Evolutionary conservation across 1,140 invertebrate genomes (phyloP).

Genomic region (Drosophila yakuba): DNA sequence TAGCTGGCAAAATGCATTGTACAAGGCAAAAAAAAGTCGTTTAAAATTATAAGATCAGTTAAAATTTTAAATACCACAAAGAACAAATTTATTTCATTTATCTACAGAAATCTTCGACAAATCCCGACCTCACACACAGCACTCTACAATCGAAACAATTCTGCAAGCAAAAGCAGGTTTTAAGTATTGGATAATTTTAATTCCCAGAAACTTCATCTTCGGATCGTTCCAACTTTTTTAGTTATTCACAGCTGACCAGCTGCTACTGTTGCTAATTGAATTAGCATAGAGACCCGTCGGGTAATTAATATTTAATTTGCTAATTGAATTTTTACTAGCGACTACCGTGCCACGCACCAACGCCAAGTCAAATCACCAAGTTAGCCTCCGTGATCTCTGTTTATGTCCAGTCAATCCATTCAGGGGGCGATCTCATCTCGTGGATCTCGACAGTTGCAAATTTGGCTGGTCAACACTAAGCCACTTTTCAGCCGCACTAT

Average conservation of each 20-base stretch:
- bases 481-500: slow-evolving; percentile 31
- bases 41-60: too few relatives aligned
- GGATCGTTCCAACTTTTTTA: too few relatives aligned
- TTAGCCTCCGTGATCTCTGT: slow-evolving; percentile 58
- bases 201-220: neutral
- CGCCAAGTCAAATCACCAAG: slow-evolving; percentile 37
- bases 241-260: slow-evolving; percentile 27
- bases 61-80: too few relatives aligned
- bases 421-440: slow-evolving; percentile 24
- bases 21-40: too few relatives aligned
- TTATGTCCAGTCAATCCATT: slow-evolving; percentile 39
- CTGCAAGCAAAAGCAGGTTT: neutral
- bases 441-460: slow-evolving; percentile 63
- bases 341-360: slow-evolving; percentile 61
- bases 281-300: slow-evolving; percentile 54
- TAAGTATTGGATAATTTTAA: neutral
- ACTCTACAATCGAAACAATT: neutral
- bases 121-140: too few relatives aligned
- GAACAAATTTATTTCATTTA: too few relatives aligned
- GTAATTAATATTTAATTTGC: slow-evolving; percentile 72
- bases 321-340: slow-evolving; percentile 64
- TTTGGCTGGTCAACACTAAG: slow-evolving; percentile 50
- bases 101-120: too few relatives aligned
- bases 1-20: too few relatives aligned
- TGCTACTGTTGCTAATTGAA: slow-evolving; percentile 59